Conservation (phyloP, 2,797 vertebrate species). For the Myiotriccus ornatus region DNA sequence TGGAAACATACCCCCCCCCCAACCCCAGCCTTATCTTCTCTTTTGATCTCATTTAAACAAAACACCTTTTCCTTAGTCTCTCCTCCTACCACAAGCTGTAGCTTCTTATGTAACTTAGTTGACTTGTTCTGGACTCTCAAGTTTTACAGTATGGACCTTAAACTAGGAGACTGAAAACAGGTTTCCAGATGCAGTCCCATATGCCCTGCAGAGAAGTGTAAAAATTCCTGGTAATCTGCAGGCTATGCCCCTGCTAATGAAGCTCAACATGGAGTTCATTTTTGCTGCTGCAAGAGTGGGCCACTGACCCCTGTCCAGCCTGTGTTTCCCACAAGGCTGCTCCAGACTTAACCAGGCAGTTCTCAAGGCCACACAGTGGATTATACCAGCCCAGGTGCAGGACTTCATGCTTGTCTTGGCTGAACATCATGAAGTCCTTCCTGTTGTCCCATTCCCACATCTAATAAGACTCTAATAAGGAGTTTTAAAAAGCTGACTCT, state of each 20-base stretch:
- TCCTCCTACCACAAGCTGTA: not conserved
- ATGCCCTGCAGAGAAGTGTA: not conserved
- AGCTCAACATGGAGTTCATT: not conserved
- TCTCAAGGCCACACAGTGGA: not conserved
- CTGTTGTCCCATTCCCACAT: not conserved
- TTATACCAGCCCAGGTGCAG: not conserved
- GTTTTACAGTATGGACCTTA: not conserved
- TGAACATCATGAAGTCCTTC: not conserved
- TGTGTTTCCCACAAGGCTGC: not conserved
- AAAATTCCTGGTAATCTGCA: not conserved
- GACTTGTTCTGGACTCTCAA: not conserved
- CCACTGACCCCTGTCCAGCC: not conserved
- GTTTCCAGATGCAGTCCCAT: not conserved
- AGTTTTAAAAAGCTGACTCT: too few species aligned
- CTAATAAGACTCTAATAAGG: not conserved
- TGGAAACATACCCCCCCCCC: fast-evolving
- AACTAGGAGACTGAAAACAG: not conserved
- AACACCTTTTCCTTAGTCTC: not conserved
- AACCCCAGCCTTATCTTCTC: fast-evolving
- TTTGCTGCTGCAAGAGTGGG: not conserved
- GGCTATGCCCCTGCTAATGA: not conserved
- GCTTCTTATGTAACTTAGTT: not conserved
- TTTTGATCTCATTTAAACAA: not conserved
- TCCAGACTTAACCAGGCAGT: not conserved
- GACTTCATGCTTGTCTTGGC: not conserved